Evolutionary conservation across 2,888 invertebrate genomes (phyloP), one percentile per base, ranked within the genome.

Genomic region (Drosophila incognita): DNA sequence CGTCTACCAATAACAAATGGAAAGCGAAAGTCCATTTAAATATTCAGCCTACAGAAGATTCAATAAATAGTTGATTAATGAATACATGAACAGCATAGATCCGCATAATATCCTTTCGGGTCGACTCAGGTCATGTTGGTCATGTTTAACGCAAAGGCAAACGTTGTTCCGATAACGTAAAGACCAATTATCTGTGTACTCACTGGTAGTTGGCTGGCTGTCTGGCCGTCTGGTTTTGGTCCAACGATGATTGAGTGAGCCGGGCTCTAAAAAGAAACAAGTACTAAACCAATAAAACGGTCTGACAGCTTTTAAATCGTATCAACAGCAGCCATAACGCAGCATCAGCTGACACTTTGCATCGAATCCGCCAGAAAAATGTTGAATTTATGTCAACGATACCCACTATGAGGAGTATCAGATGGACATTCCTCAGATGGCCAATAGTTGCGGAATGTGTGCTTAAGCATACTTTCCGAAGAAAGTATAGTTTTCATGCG

Each of bases 361-460:
- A 87, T 79, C 68, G 80, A 82, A 84, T 85, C 81, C 81, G 48
- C 42, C 53, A 53, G 74, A 66, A 72, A 79, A 81, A 79, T 81
- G 76, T 83, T 83, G 85, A 21, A 15, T 1, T 21, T 21, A 21
- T 21, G 21, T 21, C 21, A 21, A 21, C 21, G 21, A 21, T 21
- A 21, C 21, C 21, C 21, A 21, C 21, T 21, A 21, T 21, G 21
- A 1, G n/a, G 31, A 31, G 27, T 31, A 21, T 57, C 38, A 53
- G 48, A 24, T 54, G 40, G 24, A 21, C 18, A 60, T 21, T n/a
- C 38, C 29, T 42, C 13, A 42, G 60, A 11, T 31, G n/a, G 24
- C 10, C 38, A 67, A 27, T 18, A 53, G 21, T 13, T 40, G 11
- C 29, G 21, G 42, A 36, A 11, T 36, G 18, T n/a, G 18, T 54